Percentiles rank a stretch among this genome's conserved stretches.
Conservation (phyloP, 2,113 vertebrate genomes). For the Psammodynastes pulverulentus region DNA sequence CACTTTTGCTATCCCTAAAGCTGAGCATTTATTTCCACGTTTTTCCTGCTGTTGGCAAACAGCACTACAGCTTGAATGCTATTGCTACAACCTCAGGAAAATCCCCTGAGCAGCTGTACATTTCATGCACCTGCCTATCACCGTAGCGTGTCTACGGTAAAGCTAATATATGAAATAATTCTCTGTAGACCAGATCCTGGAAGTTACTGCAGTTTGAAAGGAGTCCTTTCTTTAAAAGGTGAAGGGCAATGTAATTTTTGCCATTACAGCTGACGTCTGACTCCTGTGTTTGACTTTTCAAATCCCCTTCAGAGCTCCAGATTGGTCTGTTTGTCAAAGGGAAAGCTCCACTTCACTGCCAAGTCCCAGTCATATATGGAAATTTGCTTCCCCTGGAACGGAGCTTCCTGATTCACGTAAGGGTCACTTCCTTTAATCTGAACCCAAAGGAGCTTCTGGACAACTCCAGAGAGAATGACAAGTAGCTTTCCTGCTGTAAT, state of each 20-base stretch:
- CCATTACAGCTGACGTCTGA: background rate
- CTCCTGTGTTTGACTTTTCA: background rate
- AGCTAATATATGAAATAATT: background rate
- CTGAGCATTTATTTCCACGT: conserved; percentile 1
- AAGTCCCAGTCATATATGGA: conserved; percentile 25
- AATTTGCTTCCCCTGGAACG: conserved; percentile 14
- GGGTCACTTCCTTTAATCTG: conserved; percentile 22
- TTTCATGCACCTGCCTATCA: background rate
- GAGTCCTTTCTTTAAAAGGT: background rate
- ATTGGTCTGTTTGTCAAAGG: background rate
- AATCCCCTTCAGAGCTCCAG: background rate
- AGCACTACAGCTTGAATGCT: fast-evolving
- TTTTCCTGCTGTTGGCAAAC: background rate
- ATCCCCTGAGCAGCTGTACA: background rate
- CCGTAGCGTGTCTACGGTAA: fast-evolving
- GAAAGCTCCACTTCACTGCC: background rate
- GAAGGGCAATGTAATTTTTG: conserved; percentile 26
- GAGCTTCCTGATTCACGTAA: conserved; percentile 9
- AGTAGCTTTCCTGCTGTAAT: conserved; percentile 12
- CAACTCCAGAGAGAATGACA: background rate
- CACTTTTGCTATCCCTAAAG: background rate
- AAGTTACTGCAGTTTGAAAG: fast-evolving
- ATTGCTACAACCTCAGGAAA: fast-evolving
- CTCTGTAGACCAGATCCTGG: background rate
- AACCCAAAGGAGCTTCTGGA: conserved; percentile 1